Conservation (phyloP, 2,888 invertebrate genomes). For the Sphecodes monilicornis region DNA sequence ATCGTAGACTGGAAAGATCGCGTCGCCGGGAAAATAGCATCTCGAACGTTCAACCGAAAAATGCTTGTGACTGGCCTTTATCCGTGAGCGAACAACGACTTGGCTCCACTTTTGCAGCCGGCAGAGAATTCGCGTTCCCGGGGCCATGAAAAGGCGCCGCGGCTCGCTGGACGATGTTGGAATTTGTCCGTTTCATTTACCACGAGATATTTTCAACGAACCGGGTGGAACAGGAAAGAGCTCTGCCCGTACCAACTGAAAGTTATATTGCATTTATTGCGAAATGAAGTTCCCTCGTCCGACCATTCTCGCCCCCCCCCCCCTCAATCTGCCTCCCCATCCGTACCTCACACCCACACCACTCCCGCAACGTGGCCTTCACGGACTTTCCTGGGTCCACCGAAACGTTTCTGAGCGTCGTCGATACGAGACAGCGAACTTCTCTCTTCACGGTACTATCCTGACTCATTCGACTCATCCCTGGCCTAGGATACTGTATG, state of each 20-base stretch:
- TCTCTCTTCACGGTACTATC: slow-evolving; percentile 48
- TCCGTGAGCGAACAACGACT: slow-evolving; percentile 63
- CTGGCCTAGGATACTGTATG: slow-evolving; percentile 58
- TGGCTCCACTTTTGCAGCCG: slow-evolving; percentile 34
- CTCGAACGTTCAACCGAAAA: slow-evolving; percentile 54
- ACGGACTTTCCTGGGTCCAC: slow-evolving; percentile 47
- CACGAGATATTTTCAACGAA: slow-evolving; percentile 72
- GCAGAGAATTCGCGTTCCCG: slow-evolving; percentile 35
- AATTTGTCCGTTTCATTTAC: slow-evolving; percentile 77
- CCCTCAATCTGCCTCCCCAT: neutral
- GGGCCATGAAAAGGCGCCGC: slow-evolving; percentile 46
- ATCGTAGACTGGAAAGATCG: slow-evolving; percentile 13
- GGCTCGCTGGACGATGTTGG: slow-evolving; percentile 55
- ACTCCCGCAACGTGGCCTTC: neutral
- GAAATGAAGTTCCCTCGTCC: slow-evolving; percentile 72
- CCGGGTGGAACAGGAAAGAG: slow-evolving; percentile 56
- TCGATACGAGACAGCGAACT: slow-evolving; percentile 65
- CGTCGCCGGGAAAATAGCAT: neutral
- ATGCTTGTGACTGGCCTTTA: slow-evolving; percentile 57
- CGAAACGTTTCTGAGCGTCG: slow-evolving; percentile 59
- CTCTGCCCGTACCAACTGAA: slow-evolving; percentile 58
- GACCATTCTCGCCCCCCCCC: slow-evolving; percentile 39
- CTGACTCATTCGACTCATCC: slow-evolving; percentile 36
- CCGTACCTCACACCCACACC: neutral
- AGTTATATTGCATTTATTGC: slow-evolving; percentile 79